phyloP scores from a whole-genome alignment of 2,888 invertebrate species.

The Meta bourneti region DNA sequence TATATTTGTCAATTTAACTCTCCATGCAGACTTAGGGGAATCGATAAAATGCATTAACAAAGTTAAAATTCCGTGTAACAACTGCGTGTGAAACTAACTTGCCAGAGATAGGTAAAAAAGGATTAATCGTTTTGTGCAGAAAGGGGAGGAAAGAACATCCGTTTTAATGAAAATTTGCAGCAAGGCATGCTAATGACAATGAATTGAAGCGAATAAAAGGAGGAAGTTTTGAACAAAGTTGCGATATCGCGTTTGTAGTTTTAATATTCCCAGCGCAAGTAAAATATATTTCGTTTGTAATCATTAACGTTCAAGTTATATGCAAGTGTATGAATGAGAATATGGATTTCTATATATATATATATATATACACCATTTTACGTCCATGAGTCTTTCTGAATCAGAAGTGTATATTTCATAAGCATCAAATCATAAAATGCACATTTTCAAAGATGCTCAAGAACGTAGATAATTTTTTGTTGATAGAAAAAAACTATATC shows the following conservation, averaged over 20 bases:
- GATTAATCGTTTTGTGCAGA: background rate
- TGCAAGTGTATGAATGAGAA: too few relatives aligned
- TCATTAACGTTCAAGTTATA: too few relatives aligned
- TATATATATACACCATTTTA: too few relatives aligned
- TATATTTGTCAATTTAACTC: background rate
- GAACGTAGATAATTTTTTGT: too few relatives aligned
- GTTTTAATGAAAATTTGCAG: background rate
- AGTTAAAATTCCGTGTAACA: background rate
- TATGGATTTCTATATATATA: too few relatives aligned
- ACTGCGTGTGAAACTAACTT: background rate
- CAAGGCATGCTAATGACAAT: background rate
- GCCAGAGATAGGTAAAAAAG: background rate
- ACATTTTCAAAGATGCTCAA: too few relatives aligned
- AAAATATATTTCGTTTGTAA: background rate
- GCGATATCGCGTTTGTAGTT: background rate
- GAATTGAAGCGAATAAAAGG: background rate
- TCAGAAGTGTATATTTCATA: too few relatives aligned
- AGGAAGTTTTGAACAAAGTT: background rate
- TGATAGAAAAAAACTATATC: too few relatives aligned
- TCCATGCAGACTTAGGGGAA: background rate
- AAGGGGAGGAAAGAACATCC: background rate
- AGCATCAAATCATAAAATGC: too few relatives aligned
- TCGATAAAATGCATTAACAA: background rate
- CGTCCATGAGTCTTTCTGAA: too few relatives aligned
- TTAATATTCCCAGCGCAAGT: background rate